These are phyloP conservation scores for Peromyscus polionotus DNA, from an alignment of 2,113 vertebrate species.

Conservation along the genomic window DNA sequence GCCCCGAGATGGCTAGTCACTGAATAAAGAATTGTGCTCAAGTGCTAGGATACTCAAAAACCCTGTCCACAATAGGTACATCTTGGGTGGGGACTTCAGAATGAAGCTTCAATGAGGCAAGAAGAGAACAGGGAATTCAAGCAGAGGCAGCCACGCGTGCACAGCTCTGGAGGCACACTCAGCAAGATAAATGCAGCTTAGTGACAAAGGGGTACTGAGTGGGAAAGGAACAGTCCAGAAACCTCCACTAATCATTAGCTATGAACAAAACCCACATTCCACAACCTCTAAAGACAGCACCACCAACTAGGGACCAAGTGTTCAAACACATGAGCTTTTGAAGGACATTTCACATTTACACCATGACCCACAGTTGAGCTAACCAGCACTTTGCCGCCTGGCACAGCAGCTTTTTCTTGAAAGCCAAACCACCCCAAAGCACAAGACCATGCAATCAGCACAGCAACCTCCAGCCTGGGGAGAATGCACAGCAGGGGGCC, in stretches of 20 bases:
- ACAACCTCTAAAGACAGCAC: not conserved
- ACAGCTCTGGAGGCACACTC: not conserved
- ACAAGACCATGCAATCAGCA: conserved; percentile 31
- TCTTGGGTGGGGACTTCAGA: not conserved
- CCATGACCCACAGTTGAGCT: conserved; percentile 65
- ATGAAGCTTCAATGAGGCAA: not conserved
- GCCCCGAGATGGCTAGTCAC: not conserved
- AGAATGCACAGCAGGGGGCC: conserved; percentile 31
- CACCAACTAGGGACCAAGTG: not conserved
- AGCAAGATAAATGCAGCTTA: not conserved
- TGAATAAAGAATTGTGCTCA: not conserved
- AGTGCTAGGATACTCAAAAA: not conserved
- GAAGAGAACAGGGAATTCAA: no score
- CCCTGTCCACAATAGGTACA: not conserved
- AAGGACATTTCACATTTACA: not conserved
- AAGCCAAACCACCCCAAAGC: conserved; percentile 57
- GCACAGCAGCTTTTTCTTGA: conserved; percentile 31
- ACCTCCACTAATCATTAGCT: not conserved
- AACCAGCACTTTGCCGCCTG: conserved; percentile 64
- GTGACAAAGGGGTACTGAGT: not conserved
- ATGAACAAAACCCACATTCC: not conserved
- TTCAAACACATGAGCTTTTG: not conserved
- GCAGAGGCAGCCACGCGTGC: not conserved
- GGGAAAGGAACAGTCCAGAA: not conserved
- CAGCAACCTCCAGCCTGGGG: conserved; percentile 45